Base-by-base conservation (phyloP, 2,797 vertebrate species). In the Xerus rutilus region DNA sequence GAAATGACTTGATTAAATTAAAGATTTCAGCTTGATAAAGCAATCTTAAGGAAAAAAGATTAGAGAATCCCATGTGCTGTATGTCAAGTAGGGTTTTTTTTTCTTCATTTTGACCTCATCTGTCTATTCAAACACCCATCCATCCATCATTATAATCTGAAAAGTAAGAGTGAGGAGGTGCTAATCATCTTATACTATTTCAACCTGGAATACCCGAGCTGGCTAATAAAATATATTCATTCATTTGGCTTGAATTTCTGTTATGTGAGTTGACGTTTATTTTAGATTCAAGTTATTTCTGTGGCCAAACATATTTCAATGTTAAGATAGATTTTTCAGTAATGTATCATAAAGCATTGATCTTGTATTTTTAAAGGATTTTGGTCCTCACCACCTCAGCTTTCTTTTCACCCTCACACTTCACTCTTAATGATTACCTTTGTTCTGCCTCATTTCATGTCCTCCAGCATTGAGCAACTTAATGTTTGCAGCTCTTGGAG, bases 211-310 rank as follows among this genome's bases (percentile, higher is more conserved):
- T 43, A 52, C 3, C 28, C 78, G 25, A 69, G 30, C 14, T 5
- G 70, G 2, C 20, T 84, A 69, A 70, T 23, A 76, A 67, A 21
- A 11, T 28, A 8, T 59, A 88, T 81, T 72, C 10, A 79, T 76
- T 72, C 52, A 78, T 21, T 25, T 23, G 21, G 59, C 9, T 62
- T 62, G 54, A 57, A 57, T 57, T 21, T 57, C 54, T 57, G 54
- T 20, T 21, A 57, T 84, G 21, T 89, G 64, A 85, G 69, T 81
- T 95, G 67, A 70, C n/a, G 86, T 73, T 86, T 73, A 72, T 79
- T 95, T 96, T 93, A 77, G 7, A 82, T 74, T 93, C 32, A 57
- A 52, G 45, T 54, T 74, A 62, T 86, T 91, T 94, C 59, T 47
- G 11, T 79, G n/a, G 35, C 28, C 52, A 65, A 45, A 91, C 25